These are phyloP conservation scores for Brachionichthys hirsutus DNA, from an alignment of 2,113 vertebrate genomes.

Conservation along the genomic window DNA sequence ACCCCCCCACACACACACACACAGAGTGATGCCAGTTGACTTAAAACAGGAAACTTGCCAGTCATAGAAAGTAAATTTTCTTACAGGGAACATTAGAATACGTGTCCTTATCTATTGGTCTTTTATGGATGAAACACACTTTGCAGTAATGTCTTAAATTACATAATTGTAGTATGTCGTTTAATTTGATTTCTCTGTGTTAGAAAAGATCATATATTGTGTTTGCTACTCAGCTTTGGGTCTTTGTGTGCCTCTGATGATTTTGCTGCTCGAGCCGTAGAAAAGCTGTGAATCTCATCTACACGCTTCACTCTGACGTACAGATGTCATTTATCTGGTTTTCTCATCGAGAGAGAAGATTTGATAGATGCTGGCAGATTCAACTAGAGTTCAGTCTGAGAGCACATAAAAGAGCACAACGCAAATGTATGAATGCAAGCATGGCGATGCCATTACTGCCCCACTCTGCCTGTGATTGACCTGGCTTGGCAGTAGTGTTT, in stretches of 20 bases:
- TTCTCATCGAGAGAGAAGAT: slow-evolving; percentile 1
- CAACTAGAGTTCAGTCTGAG: not conserved
- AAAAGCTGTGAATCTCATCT: not conserved
- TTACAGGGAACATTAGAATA: not conserved
- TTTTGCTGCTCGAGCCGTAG: not conserved
- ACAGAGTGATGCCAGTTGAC: not conserved
- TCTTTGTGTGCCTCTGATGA: not conserved
- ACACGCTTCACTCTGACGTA: not conserved
- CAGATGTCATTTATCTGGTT: not conserved
- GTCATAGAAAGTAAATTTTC: too few species aligned
- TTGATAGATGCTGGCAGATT: not conserved
- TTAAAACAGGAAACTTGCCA: not conserved
- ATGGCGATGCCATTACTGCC: too few species aligned
- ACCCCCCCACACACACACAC: slow-evolving; percentile 3
- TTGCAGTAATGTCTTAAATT: too few species aligned
- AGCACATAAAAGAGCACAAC: too few species aligned
- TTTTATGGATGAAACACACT: not conserved
- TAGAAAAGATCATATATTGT: not conserved
- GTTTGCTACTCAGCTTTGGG: not conserved
- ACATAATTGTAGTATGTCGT: too few species aligned
- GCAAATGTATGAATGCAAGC: too few species aligned
- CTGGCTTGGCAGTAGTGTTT: too few species aligned
- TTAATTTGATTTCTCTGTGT: not conserved
- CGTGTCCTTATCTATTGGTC: not conserved
- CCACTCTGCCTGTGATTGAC: too few species aligned